Percentiles rank a stretch among this genome's conserved stretches.
phyloP scores from a whole-genome alignment of 2,888 invertebrate species.

The Troides aeacus region DNA sequence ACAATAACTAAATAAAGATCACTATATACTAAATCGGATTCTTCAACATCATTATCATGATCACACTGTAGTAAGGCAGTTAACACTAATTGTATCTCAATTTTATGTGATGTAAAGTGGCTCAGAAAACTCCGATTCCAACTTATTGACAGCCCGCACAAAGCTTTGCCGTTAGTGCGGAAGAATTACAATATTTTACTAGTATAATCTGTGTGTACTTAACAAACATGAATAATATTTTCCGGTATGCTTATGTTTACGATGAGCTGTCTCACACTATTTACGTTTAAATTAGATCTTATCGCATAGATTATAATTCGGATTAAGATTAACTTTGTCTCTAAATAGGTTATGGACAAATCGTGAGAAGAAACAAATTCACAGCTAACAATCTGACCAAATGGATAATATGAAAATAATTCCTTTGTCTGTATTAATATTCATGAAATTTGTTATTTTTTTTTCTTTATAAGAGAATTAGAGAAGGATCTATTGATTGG shows the following conservation, averaged over 20 bases:
- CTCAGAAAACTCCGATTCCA: too few relatives aligned
- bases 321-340: constrained; percentile 12
- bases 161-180: not conserved
- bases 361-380: not conserved
- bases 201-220: not conserved
- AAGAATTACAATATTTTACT: not conserved
- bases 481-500: too few relatives aligned
- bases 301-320: not conserved
- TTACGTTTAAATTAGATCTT: not conserved
- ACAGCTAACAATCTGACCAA: not conserved
- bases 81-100: too few relatives aligned
- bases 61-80: too few relatives aligned
- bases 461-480: too few relatives aligned
- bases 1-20: too few relatives aligned
- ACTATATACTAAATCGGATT: too few relatives aligned
- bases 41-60: too few relatives aligned
- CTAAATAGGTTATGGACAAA: constrained; percentile 1
- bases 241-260: not conserved
- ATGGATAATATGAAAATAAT: not conserved
- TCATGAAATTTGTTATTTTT: not conserved
- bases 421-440: not conserved
- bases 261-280: not conserved
- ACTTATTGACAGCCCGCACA: too few relatives aligned
- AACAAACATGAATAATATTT: not conserved
- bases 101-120: too few relatives aligned